Conservation (phyloP, 2,113 vertebrate species). For the Aegotheles bennettii region DNA sequence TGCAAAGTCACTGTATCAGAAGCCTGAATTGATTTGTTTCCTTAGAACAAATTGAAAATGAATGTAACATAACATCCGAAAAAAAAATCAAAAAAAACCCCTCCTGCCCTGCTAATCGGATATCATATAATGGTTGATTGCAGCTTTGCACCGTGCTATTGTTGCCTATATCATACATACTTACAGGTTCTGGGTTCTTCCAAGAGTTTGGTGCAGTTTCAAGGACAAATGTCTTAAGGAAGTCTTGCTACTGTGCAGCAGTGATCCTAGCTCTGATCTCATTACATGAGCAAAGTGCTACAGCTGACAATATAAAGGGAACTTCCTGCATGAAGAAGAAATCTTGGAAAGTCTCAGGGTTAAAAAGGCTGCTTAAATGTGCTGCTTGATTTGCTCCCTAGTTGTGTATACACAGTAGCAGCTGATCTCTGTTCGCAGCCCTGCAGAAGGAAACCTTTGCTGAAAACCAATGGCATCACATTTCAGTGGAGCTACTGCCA, state of each 20-base stretch:
- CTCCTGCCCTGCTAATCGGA: constrained; percentile 68
- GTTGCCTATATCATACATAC: constrained; percentile 85
- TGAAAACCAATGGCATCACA: constrained; percentile 87
- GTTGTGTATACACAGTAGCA: constrained; percentile 79
- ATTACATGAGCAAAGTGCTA: constrained; percentile 76
- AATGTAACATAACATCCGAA: constrained; percentile 71
- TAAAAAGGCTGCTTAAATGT: constrained; percentile 76
- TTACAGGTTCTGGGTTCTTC: constrained; percentile 94
- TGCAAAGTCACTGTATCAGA: constrained; percentile 83
- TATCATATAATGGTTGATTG: constrained; percentile 76
- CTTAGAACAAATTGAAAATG: constrained; percentile 76
- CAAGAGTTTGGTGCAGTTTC: constrained; percentile 99
- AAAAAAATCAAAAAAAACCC: constrained; percentile 37
- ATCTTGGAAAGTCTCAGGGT: constrained; percentile 79
- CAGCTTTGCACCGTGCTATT: constrained; percentile 75
- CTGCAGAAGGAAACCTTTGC: constrained; percentile 83
- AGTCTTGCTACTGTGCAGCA: constrained; percentile 86
- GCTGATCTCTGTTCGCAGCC: constrained; percentile 86
- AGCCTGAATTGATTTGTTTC: constrained; percentile 80
- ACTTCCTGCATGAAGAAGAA: constrained; percentile 77
- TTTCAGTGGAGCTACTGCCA: constrained; percentile 87
- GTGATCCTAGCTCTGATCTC: constrained; percentile 81
- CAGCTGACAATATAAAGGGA: constrained; percentile 73
- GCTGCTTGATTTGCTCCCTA: constrained; percentile 77
- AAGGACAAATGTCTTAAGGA: constrained; percentile 94